Evolutionary conservation across 2,888 invertebrate species (phyloP).

Genomic region (Leptopilina syphax): DNA sequence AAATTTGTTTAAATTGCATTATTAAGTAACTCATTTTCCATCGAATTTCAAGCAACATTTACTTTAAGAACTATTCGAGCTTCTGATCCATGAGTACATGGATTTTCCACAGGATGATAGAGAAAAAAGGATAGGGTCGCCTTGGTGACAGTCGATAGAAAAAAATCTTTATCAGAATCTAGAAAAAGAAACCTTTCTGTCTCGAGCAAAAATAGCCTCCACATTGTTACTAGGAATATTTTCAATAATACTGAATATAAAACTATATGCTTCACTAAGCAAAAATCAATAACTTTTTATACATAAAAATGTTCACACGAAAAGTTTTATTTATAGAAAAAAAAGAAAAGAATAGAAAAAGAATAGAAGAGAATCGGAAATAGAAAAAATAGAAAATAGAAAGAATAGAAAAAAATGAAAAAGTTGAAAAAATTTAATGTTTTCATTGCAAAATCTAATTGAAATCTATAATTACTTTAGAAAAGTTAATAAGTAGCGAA

Average conservation of each 20-base stretch:
- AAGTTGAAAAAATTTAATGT: no score
- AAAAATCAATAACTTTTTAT: no score
- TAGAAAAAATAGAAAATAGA: no score
- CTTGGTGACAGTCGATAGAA: slow-evolving; percentile 35
- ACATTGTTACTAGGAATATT: background rate
- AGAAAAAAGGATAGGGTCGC: slow-evolving; percentile 37
- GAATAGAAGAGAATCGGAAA: no score
- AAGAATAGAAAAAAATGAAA: no score
- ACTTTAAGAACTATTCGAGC: background rate
- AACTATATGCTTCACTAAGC: background rate
- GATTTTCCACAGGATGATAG: background rate
- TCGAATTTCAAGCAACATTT: background rate
- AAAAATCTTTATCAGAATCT: slow-evolving; percentile 11
- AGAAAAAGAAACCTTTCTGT: background rate
- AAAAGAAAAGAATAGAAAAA: no score
- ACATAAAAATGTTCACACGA: no score
- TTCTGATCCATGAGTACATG: slow-evolving; percentile 36
- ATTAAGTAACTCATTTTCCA: background rate
- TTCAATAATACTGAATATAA: background rate
- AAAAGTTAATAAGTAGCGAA: no score
- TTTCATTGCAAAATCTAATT: no score
- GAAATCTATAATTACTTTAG: no score
- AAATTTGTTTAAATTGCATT: background rate
- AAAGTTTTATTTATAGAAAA: no score
- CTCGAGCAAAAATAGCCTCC: background rate